phyloP scores from a whole-genome alignment of 2,888 invertebrate genomes.

The Athalia cordata region DNA sequence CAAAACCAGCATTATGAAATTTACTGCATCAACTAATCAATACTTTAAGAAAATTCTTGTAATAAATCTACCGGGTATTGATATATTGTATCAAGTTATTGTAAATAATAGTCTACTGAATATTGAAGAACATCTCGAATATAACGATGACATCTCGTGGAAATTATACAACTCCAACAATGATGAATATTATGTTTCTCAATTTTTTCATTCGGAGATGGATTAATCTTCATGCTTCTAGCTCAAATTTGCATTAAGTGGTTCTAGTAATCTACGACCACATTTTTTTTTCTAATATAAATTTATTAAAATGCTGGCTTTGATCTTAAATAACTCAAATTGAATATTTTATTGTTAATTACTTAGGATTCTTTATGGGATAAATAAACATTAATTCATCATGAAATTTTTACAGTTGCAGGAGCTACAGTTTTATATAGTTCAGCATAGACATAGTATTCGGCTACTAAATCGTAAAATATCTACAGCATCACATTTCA shows the following conservation, averaged over 20 bases:
- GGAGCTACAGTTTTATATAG: conserved; percentile 47
- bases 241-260: conserved; percentile 16
- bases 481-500: conserved; percentile 56
- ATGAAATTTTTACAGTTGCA: conserved; percentile 48
- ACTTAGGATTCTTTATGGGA: conserved; percentile 45
- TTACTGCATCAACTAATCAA: conserved; percentile 11
- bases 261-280: not conserved
- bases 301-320: conserved; percentile 41
- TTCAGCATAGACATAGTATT: conserved; percentile 33
- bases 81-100: conserved; percentile 39
- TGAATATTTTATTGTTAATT: conserved; percentile 48
- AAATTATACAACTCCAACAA: not conserved
- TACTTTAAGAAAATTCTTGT: not conserved
- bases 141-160: not conserved
- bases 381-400: conserved; percentile 43
- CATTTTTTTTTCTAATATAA: not conserved
- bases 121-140: conserved; percentile 24
- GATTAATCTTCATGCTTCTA: not conserved
- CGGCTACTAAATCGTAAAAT: conserved; percentile 27
- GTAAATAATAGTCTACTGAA: conserved; percentile 42
- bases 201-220: too few relatives aligned
- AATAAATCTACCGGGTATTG: conserved; percentile 26
- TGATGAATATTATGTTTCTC: not conserved
- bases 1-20: conserved; percentile 37
- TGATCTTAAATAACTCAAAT: conserved; percentile 40